Evolutionary conservation across 2,888 invertebrate species (phyloP), one percentile per base, ranked within the genome.

Genomic region (Xylota sylvarum): DNA sequence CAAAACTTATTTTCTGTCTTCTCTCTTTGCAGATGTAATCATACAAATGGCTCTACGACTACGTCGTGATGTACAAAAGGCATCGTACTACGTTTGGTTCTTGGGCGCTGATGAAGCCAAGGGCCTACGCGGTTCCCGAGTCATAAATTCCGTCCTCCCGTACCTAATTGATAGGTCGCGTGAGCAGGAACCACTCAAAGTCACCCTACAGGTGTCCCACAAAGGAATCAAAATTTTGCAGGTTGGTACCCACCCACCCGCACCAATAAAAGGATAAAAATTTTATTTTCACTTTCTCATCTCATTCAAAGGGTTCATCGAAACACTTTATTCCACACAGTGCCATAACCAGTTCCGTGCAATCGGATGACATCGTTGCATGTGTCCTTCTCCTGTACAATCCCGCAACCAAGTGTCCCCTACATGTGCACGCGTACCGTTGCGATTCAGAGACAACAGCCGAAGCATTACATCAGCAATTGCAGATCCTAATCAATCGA

Each of bases 381-480:
- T 97, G 97, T 89, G 98, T 99, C 76, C 94, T 98, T 88, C 94
- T 99, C 58, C 95, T 99, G 0, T 98, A 97, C 92, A 99, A 99
- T 93, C 98, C 98, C 0, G 96, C 97, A 74, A 98, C 98, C 7
- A 96, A 97, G 89, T 97, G 98, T 91, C 98, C 98, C 0, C 96
- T 99, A 30, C 98, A 99, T 91, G 98, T 98, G 2, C 99, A 99
- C 92, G 98, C 98, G 70, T 99, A 95, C 91, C 95, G 98, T 93
- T 98, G 97, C 92, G 99, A 99, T 92, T 97, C 97, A 9, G 96
- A 97, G 88, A 97, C 97, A 91, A 99, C 98, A 19, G 98, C 99
- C 0, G 95, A 96, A 85, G 94, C 97, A 91, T 94, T 99, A 79
- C 96, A 96, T 91, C 95, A 96, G 10, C 98, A 98, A 90, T 93